phyloP scores from a whole-genome alignment of 2,113 vertebrate species.

The Gavialis gangeticus region DNA sequence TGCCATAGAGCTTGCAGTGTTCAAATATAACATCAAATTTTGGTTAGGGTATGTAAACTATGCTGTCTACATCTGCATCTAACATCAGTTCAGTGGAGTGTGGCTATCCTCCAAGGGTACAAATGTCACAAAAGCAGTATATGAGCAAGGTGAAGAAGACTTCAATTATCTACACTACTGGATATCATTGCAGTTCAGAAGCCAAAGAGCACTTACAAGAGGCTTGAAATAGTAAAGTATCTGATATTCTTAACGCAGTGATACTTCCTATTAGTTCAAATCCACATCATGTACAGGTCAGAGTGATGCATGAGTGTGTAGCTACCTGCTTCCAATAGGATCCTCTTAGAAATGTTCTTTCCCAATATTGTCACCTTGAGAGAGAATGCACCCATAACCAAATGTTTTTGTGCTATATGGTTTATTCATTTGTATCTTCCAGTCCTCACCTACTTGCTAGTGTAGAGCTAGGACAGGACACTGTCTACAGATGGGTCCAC shows the following conservation, averaged over 20 bases:
- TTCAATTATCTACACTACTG: background rate
- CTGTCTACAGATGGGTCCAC: background rate
- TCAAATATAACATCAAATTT: background rate
- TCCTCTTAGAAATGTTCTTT: background rate
- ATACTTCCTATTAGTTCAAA: background rate
- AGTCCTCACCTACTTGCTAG: background rate
- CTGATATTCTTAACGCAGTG: background rate
- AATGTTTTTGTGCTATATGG: rapidly evolving
- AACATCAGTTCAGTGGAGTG: constrained; percentile 8
- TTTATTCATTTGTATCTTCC: background rate
- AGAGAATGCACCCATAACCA: background rate
- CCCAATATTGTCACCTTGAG: background rate
- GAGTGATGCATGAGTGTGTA: background rate
- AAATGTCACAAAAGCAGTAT: constrained; percentile 25
- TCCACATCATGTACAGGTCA: background rate
- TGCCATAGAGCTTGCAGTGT: constrained; percentile 20
- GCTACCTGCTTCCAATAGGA: background rate
- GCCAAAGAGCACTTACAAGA: background rate
- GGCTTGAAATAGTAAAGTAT: background rate
- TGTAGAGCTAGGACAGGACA: background rate
- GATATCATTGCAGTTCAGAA: background rate
- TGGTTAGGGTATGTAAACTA: background rate
- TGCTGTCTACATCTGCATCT: constrained; percentile 32
- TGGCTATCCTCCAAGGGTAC: constrained; percentile 4
- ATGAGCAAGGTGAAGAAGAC: constrained; percentile 1